Conservation (phyloP, 1,140 invertebrate species). For the Zaprionus kolodkinae region DNA sequence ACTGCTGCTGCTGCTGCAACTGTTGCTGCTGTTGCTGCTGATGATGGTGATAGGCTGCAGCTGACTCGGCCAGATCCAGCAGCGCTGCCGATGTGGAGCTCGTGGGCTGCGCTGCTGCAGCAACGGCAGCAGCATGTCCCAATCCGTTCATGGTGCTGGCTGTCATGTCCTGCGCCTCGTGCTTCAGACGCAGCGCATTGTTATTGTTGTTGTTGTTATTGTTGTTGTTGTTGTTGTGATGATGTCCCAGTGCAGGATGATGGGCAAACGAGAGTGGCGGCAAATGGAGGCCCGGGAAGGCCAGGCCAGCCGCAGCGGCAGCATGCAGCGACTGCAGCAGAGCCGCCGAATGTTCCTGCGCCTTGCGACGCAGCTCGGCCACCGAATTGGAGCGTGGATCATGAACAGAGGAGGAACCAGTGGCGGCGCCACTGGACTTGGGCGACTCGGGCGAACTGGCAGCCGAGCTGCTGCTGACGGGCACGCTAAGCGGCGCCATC, state of each 20-base stretch:
- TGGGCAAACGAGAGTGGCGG: conserved; percentile 85
- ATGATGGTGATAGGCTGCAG: conserved; percentile 67
- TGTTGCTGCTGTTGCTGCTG: conserved; percentile 52
- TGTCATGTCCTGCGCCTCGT: conserved; percentile 82
- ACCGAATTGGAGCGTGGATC: conserved; percentile 91
- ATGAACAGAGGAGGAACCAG: conserved; percentile 15
- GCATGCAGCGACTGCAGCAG: conserved; percentile 89
- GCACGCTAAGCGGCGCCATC: conserved; percentile 75
- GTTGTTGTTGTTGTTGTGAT: conserved; percentile 46
- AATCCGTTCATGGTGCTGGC: conserved; percentile 77
- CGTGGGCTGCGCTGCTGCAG: conserved; percentile 16
- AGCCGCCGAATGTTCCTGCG: conserved; percentile 95
- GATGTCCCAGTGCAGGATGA: conserved; percentile 47
- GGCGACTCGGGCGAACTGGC: conserved; percentile 83
- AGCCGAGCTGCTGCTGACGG: conserved; percentile 71
- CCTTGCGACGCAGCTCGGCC: conserved; percentile 93
- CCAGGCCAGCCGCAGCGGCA: conserved; percentile 85
- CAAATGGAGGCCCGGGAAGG: conserved; percentile 85
- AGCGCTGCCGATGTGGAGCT: conserved; percentile 54
- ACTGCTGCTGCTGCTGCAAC: conserved; percentile 56
- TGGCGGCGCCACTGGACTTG: conserved; percentile 48
- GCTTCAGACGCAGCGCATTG: conserved; percentile 65
- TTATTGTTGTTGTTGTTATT: conserved; percentile 51
- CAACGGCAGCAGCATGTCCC: conserved; percentile 34
- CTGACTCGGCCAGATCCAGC: conserved; percentile 72